Evolutionary conservation across 2,113 vertebrate species (phyloP).

Genomic region (Sylvia atricapilla): DNA sequence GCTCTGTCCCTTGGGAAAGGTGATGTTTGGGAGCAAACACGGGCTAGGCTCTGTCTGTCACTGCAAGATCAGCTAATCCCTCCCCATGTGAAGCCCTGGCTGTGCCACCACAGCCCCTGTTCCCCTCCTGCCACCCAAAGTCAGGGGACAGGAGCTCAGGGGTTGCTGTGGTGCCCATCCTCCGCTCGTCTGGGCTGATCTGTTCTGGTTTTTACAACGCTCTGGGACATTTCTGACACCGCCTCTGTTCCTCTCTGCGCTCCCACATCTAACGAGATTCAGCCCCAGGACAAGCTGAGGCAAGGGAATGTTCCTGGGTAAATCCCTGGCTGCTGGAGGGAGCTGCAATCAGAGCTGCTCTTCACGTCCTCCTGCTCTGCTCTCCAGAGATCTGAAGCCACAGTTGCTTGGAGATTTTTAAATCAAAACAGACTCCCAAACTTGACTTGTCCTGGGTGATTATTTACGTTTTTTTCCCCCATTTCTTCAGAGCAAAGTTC

Average conservation of each 20-base stretch:
- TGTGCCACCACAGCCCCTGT: not conserved
- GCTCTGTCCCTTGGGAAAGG: constrained; percentile 8
- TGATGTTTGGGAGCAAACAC: constrained; percentile 2
- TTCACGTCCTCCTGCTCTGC: not conserved
- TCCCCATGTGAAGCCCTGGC: not conserved
- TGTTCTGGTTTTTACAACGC: not conserved
- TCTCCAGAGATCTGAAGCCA: not conserved
- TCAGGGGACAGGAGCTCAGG: not conserved
- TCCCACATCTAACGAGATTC: not conserved
- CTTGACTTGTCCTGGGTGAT: not conserved
- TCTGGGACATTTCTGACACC: not conserved
- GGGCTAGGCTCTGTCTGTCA: constrained; percentile 7
- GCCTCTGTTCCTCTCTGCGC: not conserved
- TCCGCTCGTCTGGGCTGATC: not conserved
- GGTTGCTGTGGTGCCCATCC: not conserved
- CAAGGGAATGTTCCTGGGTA: not conserved
- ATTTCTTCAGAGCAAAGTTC: not conserved
- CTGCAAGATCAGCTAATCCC: constrained; percentile 39
- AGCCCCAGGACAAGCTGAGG: accelerated
- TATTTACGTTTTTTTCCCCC: not conserved
- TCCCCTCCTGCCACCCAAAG: not conserved
- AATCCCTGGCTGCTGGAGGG: not conserved
- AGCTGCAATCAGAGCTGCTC: not conserved
- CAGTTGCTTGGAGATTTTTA: accelerated
- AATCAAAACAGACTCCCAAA: not conserved